These are phyloP conservation scores for Poecilia latipinna DNA, from an alignment of 2,113 vertebrate genomes.

Conservation along the genomic window DNA sequence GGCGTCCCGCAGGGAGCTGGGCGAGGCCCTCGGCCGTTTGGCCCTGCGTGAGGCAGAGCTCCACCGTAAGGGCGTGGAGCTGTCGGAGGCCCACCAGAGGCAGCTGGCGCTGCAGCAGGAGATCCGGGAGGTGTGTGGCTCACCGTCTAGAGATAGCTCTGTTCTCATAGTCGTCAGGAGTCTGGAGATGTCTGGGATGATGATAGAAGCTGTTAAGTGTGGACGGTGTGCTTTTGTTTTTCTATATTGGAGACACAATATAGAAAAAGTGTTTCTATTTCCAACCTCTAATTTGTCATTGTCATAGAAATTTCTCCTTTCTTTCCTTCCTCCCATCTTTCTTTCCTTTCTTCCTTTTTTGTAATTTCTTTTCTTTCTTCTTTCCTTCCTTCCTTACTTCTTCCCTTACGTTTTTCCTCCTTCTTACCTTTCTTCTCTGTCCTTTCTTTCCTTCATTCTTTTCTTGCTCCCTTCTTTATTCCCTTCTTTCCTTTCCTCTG, in stretches of 20 bases:
- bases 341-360: too few species aligned
- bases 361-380: too few species aligned
- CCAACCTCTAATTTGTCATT: neutral
- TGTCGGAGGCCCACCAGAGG: slow-evolving; percentile 81
- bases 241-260: too few species aligned
- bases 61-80: slow-evolving; percentile 83
- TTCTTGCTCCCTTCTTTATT: too few species aligned
- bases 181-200: neutral
- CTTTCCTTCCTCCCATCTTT: too few species aligned
- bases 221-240: neutral
- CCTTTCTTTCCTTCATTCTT: neutral
- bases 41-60: slow-evolving; percentile 90
- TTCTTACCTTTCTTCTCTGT: neutral
- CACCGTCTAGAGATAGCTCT: slow-evolving; percentile 15
- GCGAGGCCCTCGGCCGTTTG: slow-evolving; percentile 84
- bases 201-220: neutral
- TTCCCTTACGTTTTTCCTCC: too few species aligned
- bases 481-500: too few species aligned
- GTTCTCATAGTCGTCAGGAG: neutral
- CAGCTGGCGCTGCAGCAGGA: slow-evolving; percentile 85
- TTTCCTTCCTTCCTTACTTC: too few species aligned
- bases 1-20: slow-evolving; percentile 85
- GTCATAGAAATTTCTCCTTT: neutral
- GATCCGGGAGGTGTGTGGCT: slow-evolving; percentile 74
- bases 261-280: too few species aligned